Evolutionary conservation across 2,113 vertebrate species (phyloP).

Genomic region (Entelurus aequoreus): DNA sequence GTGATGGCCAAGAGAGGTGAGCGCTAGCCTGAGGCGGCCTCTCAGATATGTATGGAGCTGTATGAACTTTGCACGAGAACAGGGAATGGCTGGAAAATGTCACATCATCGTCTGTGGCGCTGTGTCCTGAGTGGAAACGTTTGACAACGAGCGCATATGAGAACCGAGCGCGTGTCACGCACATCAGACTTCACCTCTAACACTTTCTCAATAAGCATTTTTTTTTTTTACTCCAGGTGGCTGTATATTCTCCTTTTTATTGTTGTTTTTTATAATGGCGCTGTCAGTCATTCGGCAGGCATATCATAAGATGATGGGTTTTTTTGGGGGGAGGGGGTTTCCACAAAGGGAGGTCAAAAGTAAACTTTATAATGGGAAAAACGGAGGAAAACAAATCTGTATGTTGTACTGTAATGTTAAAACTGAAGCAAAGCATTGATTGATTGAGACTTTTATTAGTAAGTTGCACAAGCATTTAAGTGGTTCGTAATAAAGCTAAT

Average conservation of each 20-base stretch:
- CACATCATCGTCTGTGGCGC: slow-evolving; percentile 36
- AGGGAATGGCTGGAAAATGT: slow-evolving; percentile 72
- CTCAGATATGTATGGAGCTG: slow-evolving; percentile 50
- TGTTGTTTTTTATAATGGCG: slow-evolving; percentile 61
- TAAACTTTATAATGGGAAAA: not conserved
- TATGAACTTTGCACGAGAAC: slow-evolving; percentile 62
- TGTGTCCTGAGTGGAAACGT: slow-evolving; percentile 33
- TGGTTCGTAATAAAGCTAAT: too few species aligned
- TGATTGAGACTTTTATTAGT: too few species aligned
- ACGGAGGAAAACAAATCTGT: not conserved
- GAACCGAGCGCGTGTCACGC: slow-evolving; percentile 48
- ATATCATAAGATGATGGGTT: slow-evolving; percentile 4
- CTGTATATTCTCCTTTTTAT: slow-evolving; percentile 36
- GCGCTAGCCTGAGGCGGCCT: slow-evolving; percentile 51
- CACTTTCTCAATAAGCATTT: slow-evolving; percentile 53
- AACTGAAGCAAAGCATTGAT: not conserved
- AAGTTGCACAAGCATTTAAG: too few species aligned
- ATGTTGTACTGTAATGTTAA: not conserved
- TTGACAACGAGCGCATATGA: slow-evolving; percentile 45
- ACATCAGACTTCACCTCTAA: slow-evolving; percentile 55
- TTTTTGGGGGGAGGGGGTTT: not conserved
- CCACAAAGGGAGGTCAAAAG: slow-evolving; percentile 16
- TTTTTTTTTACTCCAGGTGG: slow-evolving; percentile 26
- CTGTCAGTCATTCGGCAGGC: slow-evolving; percentile 61
- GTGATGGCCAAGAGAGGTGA: slow-evolving; percentile 37